A percentile compares a stretch with the other conserved stretches of the same genome.
phyloP scores from a whole-genome alignment of 2,888 invertebrate genomes.

The Druceiella hillmani region DNA sequence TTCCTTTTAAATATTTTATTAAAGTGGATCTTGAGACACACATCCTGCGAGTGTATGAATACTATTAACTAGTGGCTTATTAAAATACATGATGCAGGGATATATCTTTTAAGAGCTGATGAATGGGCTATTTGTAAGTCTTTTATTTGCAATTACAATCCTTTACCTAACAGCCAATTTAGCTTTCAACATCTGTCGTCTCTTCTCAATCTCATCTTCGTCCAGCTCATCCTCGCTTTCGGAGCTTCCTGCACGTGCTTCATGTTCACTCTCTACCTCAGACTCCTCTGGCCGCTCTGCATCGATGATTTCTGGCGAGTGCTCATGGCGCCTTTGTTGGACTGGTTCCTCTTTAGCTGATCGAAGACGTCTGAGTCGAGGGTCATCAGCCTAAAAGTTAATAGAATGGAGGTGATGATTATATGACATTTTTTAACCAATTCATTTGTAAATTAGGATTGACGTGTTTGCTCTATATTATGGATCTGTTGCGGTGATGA shows the following conservation, averaged over 20 bases:
- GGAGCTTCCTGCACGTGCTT: conserved; percentile 40
- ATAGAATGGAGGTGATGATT: not conserved
- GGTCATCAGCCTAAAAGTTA: conserved; percentile 63
- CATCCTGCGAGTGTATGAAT: too few species aligned
- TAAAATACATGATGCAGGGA: too few species aligned
- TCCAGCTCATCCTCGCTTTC: conserved; percentile 82
- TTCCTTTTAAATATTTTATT: too few species aligned
- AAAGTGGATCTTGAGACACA: too few species aligned
- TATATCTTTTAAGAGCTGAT: too few species aligned
- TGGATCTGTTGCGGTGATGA: too few species aligned
- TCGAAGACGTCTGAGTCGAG: conserved; percentile 67
- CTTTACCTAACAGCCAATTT: conserved; percentile 42
- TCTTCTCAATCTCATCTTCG: conserved; percentile 77
- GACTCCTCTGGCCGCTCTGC: conserved; percentile 28
- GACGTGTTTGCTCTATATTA: too few species aligned
- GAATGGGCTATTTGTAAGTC: too few species aligned
- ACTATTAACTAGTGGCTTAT: too few species aligned
- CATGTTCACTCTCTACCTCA: conserved; percentile 44
- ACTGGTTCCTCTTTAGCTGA: conserved; percentile 42
- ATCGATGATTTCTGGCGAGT: conserved; percentile 46
- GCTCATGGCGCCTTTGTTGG: conserved; percentile 55
- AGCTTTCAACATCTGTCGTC: conserved; percentile 56
- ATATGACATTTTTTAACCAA: too few species aligned
- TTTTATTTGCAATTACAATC: too few species aligned
- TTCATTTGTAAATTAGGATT: too few species aligned